phyloP scores from a whole-genome alignment of 2,797 vertebrate genomes.

The Poeciliopsis gracilis region DNA sequence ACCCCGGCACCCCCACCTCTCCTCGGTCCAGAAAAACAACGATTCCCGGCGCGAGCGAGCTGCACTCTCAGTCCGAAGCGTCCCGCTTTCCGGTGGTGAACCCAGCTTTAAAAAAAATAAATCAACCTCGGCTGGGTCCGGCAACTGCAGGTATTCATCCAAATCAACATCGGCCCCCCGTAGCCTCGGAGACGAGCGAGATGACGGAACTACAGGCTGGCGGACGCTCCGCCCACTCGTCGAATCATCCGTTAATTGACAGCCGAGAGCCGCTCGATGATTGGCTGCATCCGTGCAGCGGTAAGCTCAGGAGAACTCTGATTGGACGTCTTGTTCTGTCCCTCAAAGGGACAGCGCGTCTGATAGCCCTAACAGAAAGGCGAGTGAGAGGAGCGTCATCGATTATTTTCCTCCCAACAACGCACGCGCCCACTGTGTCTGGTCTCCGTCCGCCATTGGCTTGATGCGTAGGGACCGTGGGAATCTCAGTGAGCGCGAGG shows the following conservation, averaged over 20 bases:
- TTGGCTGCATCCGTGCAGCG: slow-evolving; percentile 48
- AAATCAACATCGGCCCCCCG: slow-evolving; percentile 72
- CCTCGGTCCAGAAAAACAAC: slow-evolving; percentile 52
- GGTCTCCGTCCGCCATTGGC: slow-evolving; percentile 50
- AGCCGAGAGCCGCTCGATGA: slow-evolving; percentile 8
- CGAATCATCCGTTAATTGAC: slow-evolving; percentile 61
- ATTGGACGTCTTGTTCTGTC: slow-evolving; percentile 54
- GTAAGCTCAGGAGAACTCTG: not conserved
- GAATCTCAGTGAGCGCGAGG: slow-evolving; percentile 46
- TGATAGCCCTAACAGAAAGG: slow-evolving; percentile 33
- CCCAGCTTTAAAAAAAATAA: slow-evolving; percentile 35
- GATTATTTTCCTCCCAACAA: slow-evolving; percentile 68
- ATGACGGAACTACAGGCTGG: slow-evolving; percentile 77
- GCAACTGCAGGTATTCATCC: slow-evolving; percentile 49
- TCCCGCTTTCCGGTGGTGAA: slow-evolving; percentile 28
- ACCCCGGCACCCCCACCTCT: slow-evolving; percentile 66
- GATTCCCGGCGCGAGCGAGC: slow-evolving; percentile 25
- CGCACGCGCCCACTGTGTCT: slow-evolving; percentile 44
- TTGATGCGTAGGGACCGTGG: slow-evolving; percentile 47
- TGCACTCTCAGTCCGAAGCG: slow-evolving; percentile 17
- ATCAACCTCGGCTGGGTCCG: slow-evolving; percentile 44
- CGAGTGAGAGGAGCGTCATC: slow-evolving; percentile 54
- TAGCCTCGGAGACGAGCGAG: slow-evolving; percentile 68
- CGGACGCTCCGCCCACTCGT: slow-evolving; percentile 60
- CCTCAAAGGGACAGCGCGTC: slow-evolving; percentile 41